These are phyloP conservation scores for Cinclus mexicanus DNA, from an alignment of 2,113 vertebrate species.

Conservation along the genomic window DNA sequence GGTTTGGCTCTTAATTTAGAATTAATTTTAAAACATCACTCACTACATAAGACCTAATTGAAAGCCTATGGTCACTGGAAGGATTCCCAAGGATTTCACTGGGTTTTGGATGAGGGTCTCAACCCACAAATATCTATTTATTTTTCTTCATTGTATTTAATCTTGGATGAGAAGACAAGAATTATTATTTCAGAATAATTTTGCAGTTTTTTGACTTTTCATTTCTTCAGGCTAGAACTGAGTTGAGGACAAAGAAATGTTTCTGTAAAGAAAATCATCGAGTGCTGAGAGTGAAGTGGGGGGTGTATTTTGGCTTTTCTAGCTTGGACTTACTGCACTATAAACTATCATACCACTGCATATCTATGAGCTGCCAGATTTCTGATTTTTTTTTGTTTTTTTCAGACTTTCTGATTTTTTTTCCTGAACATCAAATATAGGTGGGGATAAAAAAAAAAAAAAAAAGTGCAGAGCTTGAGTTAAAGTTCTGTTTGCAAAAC, in stretches of 20 bases:
- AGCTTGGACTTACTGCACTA: neutral
- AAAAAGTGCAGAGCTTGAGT: neutral
- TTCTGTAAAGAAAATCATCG: neutral
- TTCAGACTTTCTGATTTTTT: neutral
- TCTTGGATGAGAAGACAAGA: neutral
- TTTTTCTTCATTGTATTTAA: neutral
- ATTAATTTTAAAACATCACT: conserved; percentile 69
- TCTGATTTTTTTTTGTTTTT: neutral
- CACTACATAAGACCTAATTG: neutral
- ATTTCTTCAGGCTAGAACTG: neutral
- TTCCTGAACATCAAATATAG: neutral
- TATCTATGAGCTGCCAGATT: neutral
- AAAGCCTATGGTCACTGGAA: conserved; percentile 26
- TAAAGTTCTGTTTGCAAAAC: neutral
- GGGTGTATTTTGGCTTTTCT: neutral
- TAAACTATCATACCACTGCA: neutral
- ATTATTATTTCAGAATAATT: neutral
- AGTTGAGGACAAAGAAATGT: neutral
- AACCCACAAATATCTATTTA: neutral
- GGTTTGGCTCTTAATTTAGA: conserved; percentile 65
- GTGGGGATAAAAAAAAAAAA: neutral
- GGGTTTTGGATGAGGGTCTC: conserved; percentile 25
- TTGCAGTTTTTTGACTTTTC: neutral
- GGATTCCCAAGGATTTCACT: conserved; percentile 20
- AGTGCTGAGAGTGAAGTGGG: neutral